Base-by-base conservation (phyloP, 2,888 invertebrate genomes). In the Drosophila stalkeri region DNA sequence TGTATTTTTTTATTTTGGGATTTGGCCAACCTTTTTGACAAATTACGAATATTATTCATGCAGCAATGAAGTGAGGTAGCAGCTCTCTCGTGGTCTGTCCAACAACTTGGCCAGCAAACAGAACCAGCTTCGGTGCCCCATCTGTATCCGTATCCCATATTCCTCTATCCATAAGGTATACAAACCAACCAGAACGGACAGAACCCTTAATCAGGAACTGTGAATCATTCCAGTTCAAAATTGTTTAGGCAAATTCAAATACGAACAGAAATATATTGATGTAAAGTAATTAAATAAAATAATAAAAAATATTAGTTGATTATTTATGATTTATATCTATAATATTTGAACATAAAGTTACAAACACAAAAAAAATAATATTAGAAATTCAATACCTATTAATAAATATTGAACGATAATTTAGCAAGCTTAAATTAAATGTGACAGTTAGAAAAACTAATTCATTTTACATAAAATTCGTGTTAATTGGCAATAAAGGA, bases 1-100 rank as follows among this genome's bases (percentile, higher is more conserved):
- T 39, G n/a, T 39, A 33, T 68, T 44, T 61, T 74, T 72, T 66
- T 82, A 77, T 89, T 89, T 87, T 80, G 88, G 88, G 86, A 87
- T 87, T 90, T 89, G 78, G 88, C 79, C 86, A 87, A 85, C 81
- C 80, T 89, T 90, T 86, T 89, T 90, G 90, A 90, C 90, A 90
- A 91, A 90, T 90, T 91, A 84, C 91, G 77, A 82, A 91, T 90
- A 91, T 90, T 91, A 90, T 91, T 91, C 88, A 90, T 89, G 90
- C 81, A 82, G 83, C 90, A 90, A 89, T 89, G 80, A 91, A 89
- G 89, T 88, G 86, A 80, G 89, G 89, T 82, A 89, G 86, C 81
- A 89, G 86, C 81, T 76, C 69, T 64, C 75, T 66, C 67, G 83
- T 71, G 81, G 81, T 77, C 81, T 64, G 73, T 47, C 81, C 72